A percentile compares a stretch with the other conserved stretches of the same genome.
These are phyloP conservation scores for Nothocercus julius DNA, from an alignment of 2,113 vertebrate species.

Conservation along the genomic window DNA sequence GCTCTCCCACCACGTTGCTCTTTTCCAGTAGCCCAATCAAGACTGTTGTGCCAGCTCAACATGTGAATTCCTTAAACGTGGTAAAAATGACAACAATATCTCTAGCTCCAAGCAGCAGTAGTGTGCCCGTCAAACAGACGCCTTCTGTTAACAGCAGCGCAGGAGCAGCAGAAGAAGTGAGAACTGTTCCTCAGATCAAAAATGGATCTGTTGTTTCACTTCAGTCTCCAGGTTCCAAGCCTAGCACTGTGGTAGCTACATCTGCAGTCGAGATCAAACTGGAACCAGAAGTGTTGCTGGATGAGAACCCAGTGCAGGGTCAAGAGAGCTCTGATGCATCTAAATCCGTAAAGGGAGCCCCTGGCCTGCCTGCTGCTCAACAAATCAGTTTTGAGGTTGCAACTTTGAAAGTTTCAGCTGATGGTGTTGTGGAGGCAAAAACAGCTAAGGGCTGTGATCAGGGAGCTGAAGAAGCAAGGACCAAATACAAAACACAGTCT, in stretches of 20 bases:
- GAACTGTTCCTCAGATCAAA: conserved; percentile 80
- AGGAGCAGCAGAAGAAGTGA: conserved; percentile 77
- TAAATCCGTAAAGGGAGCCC: conserved; percentile 65
- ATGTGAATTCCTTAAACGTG: conserved; percentile 90
- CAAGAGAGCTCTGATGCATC: conserved; percentile 72
- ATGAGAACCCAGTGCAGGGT: conserved; percentile 77
- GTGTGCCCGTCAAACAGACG: conserved; percentile 83
- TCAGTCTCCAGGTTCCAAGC: conserved; percentile 82
- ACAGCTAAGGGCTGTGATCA: conserved; percentile 75
- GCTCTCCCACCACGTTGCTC: conserved; percentile 93
- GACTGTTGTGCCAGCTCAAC: conserved; percentile 91
- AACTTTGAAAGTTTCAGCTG: conserved; percentile 81
- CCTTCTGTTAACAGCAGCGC: conserved; percentile 77
- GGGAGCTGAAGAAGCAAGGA: conserved; percentile 77
- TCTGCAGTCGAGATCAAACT: conserved; percentile 87
- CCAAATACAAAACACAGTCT: conserved; percentile 78
- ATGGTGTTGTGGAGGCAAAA: conserved; percentile 82
- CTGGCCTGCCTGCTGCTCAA: conserved; percentile 65
- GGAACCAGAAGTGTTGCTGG: conserved; percentile 85
- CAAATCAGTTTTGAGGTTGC: conserved; percentile 69
- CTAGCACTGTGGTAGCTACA: conserved; percentile 47
- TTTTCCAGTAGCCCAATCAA: conserved; percentile 94
- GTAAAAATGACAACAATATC: conserved; percentile 97
- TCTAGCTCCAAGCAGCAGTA: conserved; percentile 82
- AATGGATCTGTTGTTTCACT: conserved; percentile 85